phyloP scores from a whole-genome alignment of 2,888 invertebrate species.

The Sinotaia quadrata region DNA sequence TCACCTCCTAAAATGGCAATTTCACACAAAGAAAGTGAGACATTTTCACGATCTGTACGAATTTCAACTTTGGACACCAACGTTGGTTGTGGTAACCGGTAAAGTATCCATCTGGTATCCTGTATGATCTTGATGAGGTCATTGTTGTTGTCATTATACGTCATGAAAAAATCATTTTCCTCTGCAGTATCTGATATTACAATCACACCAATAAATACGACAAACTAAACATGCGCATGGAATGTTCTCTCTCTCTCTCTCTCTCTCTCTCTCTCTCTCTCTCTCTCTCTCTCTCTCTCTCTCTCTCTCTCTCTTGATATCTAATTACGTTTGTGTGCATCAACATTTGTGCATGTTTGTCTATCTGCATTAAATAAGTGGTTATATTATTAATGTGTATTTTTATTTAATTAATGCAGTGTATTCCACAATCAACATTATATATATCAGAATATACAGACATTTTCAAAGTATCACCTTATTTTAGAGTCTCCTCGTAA shows the following conservation, averaged over 20 bases:
- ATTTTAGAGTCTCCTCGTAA: too few relatives aligned
- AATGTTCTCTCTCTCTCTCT: slow-evolving; percentile 14
- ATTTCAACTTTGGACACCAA: neutral
- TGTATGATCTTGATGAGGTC: slow-evolving; percentile 19
- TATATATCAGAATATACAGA: too few relatives aligned
- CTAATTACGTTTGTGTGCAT: neutral
- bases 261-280: neutral
- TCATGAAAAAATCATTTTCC: slow-evolving; percentile 6
- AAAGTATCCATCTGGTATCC: slow-evolving; percentile 6
- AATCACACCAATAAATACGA: too few relatives aligned
- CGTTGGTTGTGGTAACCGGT: neutral
- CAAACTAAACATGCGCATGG: too few relatives aligned
- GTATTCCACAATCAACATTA: too few relatives aligned
- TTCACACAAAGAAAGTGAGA: slow-evolving; percentile 29
- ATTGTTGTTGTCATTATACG: neutral
- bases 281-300: slow-evolving; percentile 1
- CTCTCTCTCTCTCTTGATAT: neutral
- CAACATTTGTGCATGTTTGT: too few relatives aligned
- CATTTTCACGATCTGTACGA: neutral
- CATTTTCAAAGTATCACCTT: too few relatives aligned
- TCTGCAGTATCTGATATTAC: too few relatives aligned
- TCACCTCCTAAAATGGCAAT: neutral
- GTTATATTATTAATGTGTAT: too few relatives aligned
- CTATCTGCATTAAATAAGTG: too few relatives aligned
- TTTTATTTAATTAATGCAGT: too few relatives aligned